Evolutionary conservation across 2,113 vertebrate genomes (phyloP).

Genomic region (Crocuta crocuta): DNA sequence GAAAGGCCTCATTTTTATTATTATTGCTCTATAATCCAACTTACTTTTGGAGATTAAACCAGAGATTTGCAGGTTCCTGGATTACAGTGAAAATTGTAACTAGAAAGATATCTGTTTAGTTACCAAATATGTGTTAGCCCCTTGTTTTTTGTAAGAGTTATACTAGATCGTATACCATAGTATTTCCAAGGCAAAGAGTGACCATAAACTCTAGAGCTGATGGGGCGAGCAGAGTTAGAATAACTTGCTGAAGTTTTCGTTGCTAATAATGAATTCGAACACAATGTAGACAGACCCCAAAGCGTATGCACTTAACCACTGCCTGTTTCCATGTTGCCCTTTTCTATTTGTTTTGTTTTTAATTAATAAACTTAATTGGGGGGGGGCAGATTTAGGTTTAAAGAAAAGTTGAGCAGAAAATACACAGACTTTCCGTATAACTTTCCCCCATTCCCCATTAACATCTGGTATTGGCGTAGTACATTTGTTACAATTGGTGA

Average conservation of each 20-base stretch:
- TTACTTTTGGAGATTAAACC: slow-evolving; percentile 7
- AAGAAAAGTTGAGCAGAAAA: not conserved
- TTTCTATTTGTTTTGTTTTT: not conserved
- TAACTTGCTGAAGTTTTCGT: not conserved
- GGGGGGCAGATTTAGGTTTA: not conserved
- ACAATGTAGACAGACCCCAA: not conserved
- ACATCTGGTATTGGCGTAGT: not conserved
- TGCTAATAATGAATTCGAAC: not conserved
- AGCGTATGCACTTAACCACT: not conserved
- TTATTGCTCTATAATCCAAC: not conserved
- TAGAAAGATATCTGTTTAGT: not conserved
- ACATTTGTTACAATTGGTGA: not conserved
- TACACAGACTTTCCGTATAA: not conserved
- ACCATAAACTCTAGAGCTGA: not conserved
- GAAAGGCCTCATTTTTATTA: not conserved
- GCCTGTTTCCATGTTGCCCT: not conserved
- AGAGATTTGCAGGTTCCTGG: not conserved
- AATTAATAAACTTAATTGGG: not conserved
- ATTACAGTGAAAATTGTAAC: slow-evolving; percentile 17
- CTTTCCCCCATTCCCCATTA: not conserved
- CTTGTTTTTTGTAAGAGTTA: slow-evolving; percentile 1
- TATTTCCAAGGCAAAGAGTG: not conserved
- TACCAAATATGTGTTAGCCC: not conserved
- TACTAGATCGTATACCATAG: not conserved
- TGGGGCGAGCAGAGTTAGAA: not conserved